A percentile compares a stretch with the other conserved stretches of the same genome.
Conservation (phyloP, 1,140 invertebrate genomes). For the Lepidurus arcticus region DNA sequence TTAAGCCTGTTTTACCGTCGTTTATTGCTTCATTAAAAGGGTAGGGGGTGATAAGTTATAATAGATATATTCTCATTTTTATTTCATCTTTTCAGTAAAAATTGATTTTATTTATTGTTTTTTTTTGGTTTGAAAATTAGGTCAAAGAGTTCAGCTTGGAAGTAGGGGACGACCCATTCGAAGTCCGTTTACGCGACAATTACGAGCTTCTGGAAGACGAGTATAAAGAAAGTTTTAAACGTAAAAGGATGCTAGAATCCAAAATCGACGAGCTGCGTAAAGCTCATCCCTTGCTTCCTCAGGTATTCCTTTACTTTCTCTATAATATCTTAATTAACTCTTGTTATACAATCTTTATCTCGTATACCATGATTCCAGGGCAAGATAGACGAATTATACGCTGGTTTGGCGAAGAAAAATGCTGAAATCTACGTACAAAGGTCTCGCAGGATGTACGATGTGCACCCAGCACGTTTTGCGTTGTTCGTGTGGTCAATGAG, state of each 20-base stretch:
- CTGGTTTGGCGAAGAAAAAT: slow-evolving; percentile 77
- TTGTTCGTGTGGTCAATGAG: slow-evolving; percentile 74
- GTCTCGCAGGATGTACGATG: slow-evolving; percentile 70
- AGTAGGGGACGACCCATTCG: slow-evolving; percentile 95
- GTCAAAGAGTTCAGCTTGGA: slow-evolving; percentile 73
- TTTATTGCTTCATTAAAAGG: neutral
- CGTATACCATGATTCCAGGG: neutral
- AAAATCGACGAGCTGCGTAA: slow-evolving; percentile 76
- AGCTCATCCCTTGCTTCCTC: slow-evolving; percentile 72
- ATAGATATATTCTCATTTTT: slow-evolving; percentile 15
- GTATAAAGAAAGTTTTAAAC: slow-evolving; percentile 87
- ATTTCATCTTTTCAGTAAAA: slow-evolving; percentile 2
- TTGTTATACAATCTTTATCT: slow-evolving; percentile 14
- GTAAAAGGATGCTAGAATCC: slow-evolving; percentile 81
- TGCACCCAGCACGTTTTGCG: slow-evolving; percentile 61
- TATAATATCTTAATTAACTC: neutral
- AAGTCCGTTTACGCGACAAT: slow-evolving; percentile 91
- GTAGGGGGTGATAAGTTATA: slow-evolving; percentile 1
- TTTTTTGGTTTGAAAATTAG: slow-evolving; percentile 44
- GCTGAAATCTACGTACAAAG: slow-evolving; percentile 92
- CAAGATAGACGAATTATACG: slow-evolving; percentile 77
- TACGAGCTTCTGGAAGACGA: slow-evolving; percentile 94
- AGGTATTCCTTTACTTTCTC: slow-evolving; percentile 45
- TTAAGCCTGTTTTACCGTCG: neutral
- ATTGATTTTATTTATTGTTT: slow-evolving; percentile 29